Evolutionary conservation across 1,140 invertebrate genomes (phyloP).

Genomic region (Mizuhopecten yessoensis): DNA sequence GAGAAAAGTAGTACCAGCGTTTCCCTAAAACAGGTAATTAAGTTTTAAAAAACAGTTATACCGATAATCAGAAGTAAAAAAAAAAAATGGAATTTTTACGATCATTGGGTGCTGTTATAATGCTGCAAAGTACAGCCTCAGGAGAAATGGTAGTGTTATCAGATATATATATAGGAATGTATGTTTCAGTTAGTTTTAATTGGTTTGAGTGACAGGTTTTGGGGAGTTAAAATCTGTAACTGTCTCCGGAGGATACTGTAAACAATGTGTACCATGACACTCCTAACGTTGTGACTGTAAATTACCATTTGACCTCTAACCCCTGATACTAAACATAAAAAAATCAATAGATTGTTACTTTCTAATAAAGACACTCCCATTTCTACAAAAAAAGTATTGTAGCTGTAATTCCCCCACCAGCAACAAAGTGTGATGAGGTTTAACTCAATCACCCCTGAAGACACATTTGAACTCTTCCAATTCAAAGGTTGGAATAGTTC

Average conservation of each 20-base stretch:
- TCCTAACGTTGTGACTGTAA: background rate
- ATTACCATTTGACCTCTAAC: background rate
- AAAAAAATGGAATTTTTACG: background rate
- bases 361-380: too few species aligned
- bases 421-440: too few species aligned
- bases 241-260: background rate
- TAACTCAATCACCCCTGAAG: too few species aligned
- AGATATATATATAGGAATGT: background rate
- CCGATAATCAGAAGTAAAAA: background rate
- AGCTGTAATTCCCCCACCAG: too few species aligned
- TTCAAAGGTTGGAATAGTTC: too few species aligned
- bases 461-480: too few species aligned
- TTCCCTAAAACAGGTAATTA: background rate
- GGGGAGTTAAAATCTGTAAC: background rate
- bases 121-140: background rate
- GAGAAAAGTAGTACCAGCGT: background rate
- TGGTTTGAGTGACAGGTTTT: background rate
- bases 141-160: background rate
- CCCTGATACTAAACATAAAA: too few species aligned
- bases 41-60: background rate
- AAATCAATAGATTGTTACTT: too few species aligned
- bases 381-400: too few species aligned
- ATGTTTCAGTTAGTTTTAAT: too few species aligned
- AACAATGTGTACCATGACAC: background rate
- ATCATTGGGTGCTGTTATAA: background rate